Conservation (phyloP, 2,888 invertebrate genomes). For the Zonitis immaculata region DNA sequence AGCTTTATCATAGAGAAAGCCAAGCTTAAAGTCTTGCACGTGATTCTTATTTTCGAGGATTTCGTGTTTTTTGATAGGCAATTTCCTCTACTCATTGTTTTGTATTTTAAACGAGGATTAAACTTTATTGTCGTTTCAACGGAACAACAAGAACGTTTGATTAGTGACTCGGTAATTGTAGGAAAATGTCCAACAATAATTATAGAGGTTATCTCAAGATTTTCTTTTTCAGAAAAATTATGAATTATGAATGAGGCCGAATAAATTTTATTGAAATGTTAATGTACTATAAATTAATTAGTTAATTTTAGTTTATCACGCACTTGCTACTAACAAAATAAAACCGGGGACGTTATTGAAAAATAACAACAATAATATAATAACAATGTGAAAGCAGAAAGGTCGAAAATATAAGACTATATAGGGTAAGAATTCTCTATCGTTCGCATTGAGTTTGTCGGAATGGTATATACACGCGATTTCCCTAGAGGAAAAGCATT, state of each 20-base stretch:
- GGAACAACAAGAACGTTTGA: not conserved
- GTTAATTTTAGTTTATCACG: constrained; percentile 15
- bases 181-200: too few relatives aligned
- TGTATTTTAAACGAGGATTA: not conserved
- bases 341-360: not conserved
- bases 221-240: constrained; percentile 7
- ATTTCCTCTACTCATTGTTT: not conserved
- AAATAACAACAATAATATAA: not conserved
- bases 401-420: not conserved
- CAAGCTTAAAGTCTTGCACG: not conserved
- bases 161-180: not conserved
- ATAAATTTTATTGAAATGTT: constrained; percentile 12
- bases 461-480: constrained; percentile 34
- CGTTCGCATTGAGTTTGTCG: not conserved
- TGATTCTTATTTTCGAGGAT: not conserved
- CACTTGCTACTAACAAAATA: constrained; percentile 1
- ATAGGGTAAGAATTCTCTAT: constrained; percentile 2
- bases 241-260: constrained; percentile 8
- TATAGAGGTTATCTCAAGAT: too few relatives aligned
- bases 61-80: not conserved
- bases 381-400: not conserved
- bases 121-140: not conserved
- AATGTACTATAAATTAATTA: constrained; percentile 22
- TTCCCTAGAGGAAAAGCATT: constrained; percentile 36
- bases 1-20: not conserved